Evolutionary conservation across 2,797 vertebrate species (phyloP).

Genomic region (Trachurus trachurus): DNA sequence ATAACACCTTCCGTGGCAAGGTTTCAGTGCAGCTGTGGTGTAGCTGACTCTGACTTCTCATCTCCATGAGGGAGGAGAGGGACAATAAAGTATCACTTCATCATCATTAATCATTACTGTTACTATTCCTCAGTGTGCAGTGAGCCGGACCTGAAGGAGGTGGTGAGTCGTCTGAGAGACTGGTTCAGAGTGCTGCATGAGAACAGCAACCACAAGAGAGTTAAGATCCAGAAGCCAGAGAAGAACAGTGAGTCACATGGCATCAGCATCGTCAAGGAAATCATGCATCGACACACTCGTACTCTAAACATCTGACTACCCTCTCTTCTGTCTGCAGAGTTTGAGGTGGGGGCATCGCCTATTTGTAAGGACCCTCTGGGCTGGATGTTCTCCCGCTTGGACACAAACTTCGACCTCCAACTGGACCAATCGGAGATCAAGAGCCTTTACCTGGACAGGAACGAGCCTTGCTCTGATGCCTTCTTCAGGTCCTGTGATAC

Average conservation of each 20-base stretch:
- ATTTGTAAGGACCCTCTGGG: conserved; percentile 96
- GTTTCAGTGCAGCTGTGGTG: conserved; percentile 11
- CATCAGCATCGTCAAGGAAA: not conserved
- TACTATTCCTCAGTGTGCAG: conserved; percentile 87
- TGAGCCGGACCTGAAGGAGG: conserved; percentile 92
- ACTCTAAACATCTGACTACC: not conserved
- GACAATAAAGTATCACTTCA: conserved; percentile 40
- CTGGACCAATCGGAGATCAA: conserved; percentile 94
- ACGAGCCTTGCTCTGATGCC: conserved; percentile 90
- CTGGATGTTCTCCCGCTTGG: conserved; percentile 98
- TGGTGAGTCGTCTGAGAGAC: conserved; percentile 92
- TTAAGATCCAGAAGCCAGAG: conserved; percentile 90
- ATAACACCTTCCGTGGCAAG: conserved; percentile 22
- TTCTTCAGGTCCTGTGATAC: conserved; percentile 96
- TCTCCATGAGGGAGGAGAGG: not conserved
- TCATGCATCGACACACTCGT: not conserved
- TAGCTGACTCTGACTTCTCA: conserved; percentile 29
- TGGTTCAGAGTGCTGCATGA: conserved; percentile 97
- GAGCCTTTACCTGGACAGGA: conserved; percentile 94
- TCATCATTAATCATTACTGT: conserved; percentile 46
- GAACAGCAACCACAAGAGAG: conserved; percentile 91
- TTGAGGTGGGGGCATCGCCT: conserved; percentile 91
- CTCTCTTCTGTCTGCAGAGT: conserved; percentile 79
- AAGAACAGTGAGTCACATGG: conserved; percentile 90
- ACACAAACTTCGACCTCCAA: conserved; percentile 94